Base-by-base conservation (phyloP, 2,113 vertebrate species). In the Callithrix jacchus region DNA sequence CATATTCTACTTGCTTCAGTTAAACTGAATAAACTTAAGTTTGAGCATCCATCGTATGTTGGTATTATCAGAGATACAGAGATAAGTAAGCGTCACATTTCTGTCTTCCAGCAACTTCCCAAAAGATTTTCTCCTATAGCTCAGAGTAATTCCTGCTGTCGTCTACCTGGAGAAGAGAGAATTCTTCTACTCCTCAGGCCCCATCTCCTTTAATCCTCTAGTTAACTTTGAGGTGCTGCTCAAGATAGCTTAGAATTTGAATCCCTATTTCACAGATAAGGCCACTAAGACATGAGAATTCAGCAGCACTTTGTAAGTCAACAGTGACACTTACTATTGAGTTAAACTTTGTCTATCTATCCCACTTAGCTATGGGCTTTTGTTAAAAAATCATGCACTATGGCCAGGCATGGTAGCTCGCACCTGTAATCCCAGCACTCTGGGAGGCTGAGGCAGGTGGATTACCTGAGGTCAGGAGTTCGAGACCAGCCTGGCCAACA, bases 371-470 rank as follows among this genome's bases (percentile, higher is more conserved):
- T 73, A 32, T 9, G 35, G 42, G 64, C n/a, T 37, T 91, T 40
- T 66, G 54, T 37, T 73, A 35, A 56, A 52, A 61, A 61, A 42
- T 16, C 45, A 16, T 82, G 0, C 89, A 21, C 71, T 49, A 6
- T n/a, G 5, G 11, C 11, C 11, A 12, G 4, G 27, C 4, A 27
- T 0, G 0, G 27, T 64, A 27, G 61, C 61, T 64, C 27, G 6
- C 12, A 4, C 61, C 11, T 27, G 61, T 64, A 64, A 64, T 64
- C 61, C 27, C 61, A 64, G 61, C 5, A 30, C 25, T 64, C 30
- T 14, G 27, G 61, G 61, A 64, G 61, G 61, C 61, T 11, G 61
- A 64, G 27, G 61, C 27, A 27, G 27, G 11, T 25, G 0, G 25
- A 64, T 64, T 27, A 64, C 10, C 61, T 64, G 61, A 64, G 13